A percentile compares a stretch with the other conserved stretches of the same genome.
These are phyloP conservation scores for Callyntrura sp. DNA, from an alignment of 2,888 invertebrate species.

Conservation along the genomic window DNA sequence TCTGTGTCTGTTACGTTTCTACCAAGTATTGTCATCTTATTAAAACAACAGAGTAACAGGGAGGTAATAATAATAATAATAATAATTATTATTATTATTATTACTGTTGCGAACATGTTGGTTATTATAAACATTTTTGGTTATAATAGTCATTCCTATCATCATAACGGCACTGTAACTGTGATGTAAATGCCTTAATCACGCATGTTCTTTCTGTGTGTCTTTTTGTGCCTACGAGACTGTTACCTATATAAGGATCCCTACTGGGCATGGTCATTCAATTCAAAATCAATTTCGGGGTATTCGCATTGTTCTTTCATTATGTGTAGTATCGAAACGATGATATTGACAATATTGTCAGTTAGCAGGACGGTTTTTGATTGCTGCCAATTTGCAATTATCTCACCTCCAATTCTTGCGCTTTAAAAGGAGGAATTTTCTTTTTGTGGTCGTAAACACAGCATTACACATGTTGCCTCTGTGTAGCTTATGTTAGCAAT, in stretches of 20 bases:
- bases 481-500: constrained; percentile 15
- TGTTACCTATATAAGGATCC: constrained; percentile 36
- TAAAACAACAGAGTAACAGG: background rate
- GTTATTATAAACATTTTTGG: constrained; percentile 54
- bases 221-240: background rate
- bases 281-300: constrained; percentile 72
- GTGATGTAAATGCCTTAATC: constrained; percentile 41
- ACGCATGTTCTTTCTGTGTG: background rate
- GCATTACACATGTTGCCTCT: background rate
- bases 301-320: constrained; percentile 66
- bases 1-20: constrained; percentile 26
- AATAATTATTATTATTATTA: no score
- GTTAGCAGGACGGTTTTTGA: constrained; percentile 42
- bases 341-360: constrained; percentile 60
- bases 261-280: constrained; percentile 60
- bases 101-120: constrained; percentile 38
- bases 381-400: constrained; percentile 74
- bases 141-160: constrained; percentile 10
- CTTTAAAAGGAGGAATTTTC: constrained; percentile 55
- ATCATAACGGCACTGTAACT: background rate
- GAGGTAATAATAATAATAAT: constrained; percentile 4
- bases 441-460: background rate
- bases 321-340: constrained; percentile 28
- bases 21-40: background rate
- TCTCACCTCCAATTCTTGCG: constrained; percentile 74